Percentiles rank a stretch among this genome's conserved stretches.
Evolutionary conservation across 2,888 invertebrate species (phyloP).

Genomic region (Galerucella pusilla): DNA sequence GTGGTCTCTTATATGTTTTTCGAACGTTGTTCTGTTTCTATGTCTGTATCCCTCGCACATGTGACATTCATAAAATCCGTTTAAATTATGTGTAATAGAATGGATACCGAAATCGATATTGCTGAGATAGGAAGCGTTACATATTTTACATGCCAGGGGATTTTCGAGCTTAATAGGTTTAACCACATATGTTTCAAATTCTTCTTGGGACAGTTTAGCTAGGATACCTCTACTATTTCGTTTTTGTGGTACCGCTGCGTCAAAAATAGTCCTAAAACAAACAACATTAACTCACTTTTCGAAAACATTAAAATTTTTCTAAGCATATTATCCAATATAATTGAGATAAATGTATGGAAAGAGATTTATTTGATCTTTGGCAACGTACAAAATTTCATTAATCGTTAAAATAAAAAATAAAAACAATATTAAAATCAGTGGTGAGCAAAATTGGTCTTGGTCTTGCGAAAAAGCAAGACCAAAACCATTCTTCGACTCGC

Average conservation of each 20-base stretch:
- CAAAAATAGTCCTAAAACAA: too few species aligned
- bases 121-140: conserved; percentile 63
- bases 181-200: neutral
- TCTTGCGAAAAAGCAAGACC: too few species aligned
- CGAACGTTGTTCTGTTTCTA: conserved; percentile 25
- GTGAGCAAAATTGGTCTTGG: too few species aligned
- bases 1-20: neutral
- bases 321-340: too few species aligned
- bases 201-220: neutral
- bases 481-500: too few species aligned
- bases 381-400: too few species aligned
- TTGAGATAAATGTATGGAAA: too few species aligned
- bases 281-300: neutral
- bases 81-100: conserved; percentile 61
- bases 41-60: conserved; percentile 47
- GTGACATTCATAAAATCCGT: conserved; percentile 55
- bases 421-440: too few species aligned
- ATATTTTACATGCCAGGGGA: conserved; percentile 51
- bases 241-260: too few species aligned
- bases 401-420: too few species aligned
- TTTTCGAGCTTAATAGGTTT: conserved; percentile 9
- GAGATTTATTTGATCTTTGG: too few species aligned
- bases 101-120: conserved; percentile 58
- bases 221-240: neutral
- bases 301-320: too few species aligned